These are phyloP conservation scores for Amblyjoppa fuscipennis DNA, from an alignment of 2,888 invertebrate species.

Conservation along the genomic window DNA sequence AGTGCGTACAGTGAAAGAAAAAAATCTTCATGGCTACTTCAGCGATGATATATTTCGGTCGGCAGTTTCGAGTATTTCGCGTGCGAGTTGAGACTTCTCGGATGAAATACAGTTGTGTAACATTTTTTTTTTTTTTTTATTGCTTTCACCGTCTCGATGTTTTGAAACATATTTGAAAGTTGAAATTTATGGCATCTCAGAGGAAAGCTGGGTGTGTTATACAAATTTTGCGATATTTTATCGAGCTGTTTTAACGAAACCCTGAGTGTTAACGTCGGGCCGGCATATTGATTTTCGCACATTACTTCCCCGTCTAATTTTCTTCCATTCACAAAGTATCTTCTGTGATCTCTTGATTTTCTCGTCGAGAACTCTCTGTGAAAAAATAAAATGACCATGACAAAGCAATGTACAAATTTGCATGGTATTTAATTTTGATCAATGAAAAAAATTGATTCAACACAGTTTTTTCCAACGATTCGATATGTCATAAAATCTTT, in stretches of 20 bases:
- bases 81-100: no score
- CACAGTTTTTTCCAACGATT: background rate
- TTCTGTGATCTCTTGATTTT: background rate
- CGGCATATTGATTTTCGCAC: background rate
- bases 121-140: background rate
- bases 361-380: background rate
- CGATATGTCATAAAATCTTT: background rate
- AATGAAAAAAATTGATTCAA: background rate
- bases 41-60: no score
- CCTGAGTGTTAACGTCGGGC: background rate
- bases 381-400: background rate
- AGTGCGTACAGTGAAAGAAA: background rate
- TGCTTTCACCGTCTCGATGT: background rate
- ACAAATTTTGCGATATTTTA: background rate
- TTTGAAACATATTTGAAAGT: background rate
- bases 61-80: no score
- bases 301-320: background rate
- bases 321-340: background rate
- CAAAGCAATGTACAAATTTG: background rate
- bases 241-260: background rate
- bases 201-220: background rate
- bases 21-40: no score
- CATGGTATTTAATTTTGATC: background rate
- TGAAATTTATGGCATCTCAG: background rate
- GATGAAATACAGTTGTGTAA: background rate